Base-by-base conservation (phyloP, 2,888 invertebrate species). In the Automeris io region DNA sequence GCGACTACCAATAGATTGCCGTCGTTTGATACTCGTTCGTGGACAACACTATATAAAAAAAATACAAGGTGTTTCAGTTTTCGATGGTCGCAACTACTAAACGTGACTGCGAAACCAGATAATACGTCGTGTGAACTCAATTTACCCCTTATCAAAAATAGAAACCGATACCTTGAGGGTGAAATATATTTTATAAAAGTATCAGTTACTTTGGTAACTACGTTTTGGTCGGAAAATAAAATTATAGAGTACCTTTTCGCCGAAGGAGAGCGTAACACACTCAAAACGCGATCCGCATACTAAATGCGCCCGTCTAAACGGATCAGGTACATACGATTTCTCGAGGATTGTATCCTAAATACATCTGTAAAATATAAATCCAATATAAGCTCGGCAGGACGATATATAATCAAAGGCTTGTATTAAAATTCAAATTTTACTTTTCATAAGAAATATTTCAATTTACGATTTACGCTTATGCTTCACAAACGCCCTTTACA, bases 181-280 rank as follows among this genome's bases (percentile, higher is more conserved):
- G 54, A 63, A 64, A 67, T 65, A 69, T 70, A 54, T 69, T 58
- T 68, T 61, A 61, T 34, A 70, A 74, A 80, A 79, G 77, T 82
- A 80, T 82, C 81, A 67, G 72, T 81, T 80, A 66, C 79, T 67
- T 68, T 50, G 55, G 72, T 82, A 83, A 83, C 75, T 77, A 76
- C 79, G 65, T 85, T 81, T 79, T 73, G 82, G 82, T 77, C 71
- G 75, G 79, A 59, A 82, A 85, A 85, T 85, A 83, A 85, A 85
- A 85, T 85, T 85, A 85, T 79, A 80, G 82, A 85, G 79, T 81
- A 77, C 80, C 82, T 80, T 81, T 81, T 78, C 70, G 69, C 62
- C 66, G 75, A 65, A 69, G 70, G 75, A 71, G 62, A 75, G 66
- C 80, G 80, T 78, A 80, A 79, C 81, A 78, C 71, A 70, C 68